Evolutionary conservation across 1,140 invertebrate species (phyloP).

Genomic region (Drosophila repletoides): DNA sequence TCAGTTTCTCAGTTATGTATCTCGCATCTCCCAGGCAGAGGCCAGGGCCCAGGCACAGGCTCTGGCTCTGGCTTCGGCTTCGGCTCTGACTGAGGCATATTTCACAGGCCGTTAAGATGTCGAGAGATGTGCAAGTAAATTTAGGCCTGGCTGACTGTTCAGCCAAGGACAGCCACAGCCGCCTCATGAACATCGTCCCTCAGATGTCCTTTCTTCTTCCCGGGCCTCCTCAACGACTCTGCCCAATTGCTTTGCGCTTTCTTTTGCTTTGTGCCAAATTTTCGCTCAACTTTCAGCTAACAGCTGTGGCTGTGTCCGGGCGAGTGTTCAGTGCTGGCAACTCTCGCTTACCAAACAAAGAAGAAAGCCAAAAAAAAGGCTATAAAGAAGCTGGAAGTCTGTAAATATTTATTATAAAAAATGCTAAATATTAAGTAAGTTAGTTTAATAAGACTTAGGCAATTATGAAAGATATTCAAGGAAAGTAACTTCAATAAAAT

Average conservation of each 20-base stretch:
- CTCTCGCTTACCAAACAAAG: too few relatives aligned
- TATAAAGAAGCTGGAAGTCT: too few relatives aligned
- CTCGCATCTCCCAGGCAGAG: slow-evolving; percentile 20
- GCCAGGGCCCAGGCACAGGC: slow-evolving; percentile 1
- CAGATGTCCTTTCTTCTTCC: slow-evolving; percentile 39
- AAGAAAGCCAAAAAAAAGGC: too few relatives aligned
- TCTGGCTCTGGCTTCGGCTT: slow-evolving; percentile 20
- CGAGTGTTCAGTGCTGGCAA: too few relatives aligned
- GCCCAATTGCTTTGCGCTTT: not conserved
- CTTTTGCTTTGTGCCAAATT: slow-evolving; percentile 48
- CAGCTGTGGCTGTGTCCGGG: slow-evolving; percentile 54
- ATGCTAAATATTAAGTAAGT: too few relatives aligned
- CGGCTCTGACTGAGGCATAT: slow-evolving; percentile 29
- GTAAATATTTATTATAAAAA: too few relatives aligned
- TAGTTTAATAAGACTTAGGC: too few relatives aligned
- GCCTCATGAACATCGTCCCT: slow-evolving; percentile 44
- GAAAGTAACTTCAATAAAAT: too few relatives aligned
- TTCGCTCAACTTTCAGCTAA: slow-evolving; percentile 54
- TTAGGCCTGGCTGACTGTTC: slow-evolving; percentile 7
- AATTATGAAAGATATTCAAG: too few relatives aligned
- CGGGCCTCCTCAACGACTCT: not conserved
- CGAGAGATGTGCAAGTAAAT: not conserved
- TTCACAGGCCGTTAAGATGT: slow-evolving; percentile 50
- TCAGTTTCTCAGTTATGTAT: slow-evolving; percentile 45
- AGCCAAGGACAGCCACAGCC: slow-evolving; percentile 19